phyloP scores from a whole-genome alignment of 1,140 invertebrate genomes.

The Vollenhovia emeryi region DNA sequence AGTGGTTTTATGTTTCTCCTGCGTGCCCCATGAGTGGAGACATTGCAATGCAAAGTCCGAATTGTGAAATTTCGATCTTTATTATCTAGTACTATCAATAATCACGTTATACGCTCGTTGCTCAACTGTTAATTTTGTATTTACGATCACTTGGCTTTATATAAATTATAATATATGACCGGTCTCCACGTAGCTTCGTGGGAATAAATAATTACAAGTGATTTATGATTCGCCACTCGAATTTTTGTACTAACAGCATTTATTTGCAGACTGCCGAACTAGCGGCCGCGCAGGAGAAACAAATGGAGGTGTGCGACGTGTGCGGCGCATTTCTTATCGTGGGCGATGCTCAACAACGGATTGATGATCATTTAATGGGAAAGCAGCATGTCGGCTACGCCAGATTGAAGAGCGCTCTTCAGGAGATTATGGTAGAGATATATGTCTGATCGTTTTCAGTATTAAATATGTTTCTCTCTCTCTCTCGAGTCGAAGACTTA shows the following conservation, averaged over 20 bases:
- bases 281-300: conserved; percentile 95
- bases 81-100: too few relatives aligned
- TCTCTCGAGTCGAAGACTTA: not conserved
- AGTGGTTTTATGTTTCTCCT: too few relatives aligned
- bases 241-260: not conserved
- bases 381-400: conserved; percentile 98
- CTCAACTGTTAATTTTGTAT: too few relatives aligned
- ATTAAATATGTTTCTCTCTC: not conserved
- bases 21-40: too few relatives aligned
- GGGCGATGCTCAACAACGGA: conserved; percentile 98
- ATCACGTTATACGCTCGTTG: too few relatives aligned
- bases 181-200: conserved; percentile 21
- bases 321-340: conserved; percentile 99
- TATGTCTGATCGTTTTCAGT: conserved; percentile 15
- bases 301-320: conserved; percentile 99
- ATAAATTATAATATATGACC: conserved; percentile 32
- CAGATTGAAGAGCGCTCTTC: conserved; percentile 88
- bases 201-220: not conserved
- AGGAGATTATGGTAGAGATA: conserved; percentile 86
- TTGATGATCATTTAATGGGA: conserved; percentile 98
- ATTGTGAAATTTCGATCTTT: too few relatives aligned
- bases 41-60: too few relatives aligned
- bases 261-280: conserved; percentile 88
- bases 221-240: not conserved
- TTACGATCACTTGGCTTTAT: not conserved